A percentile compares a stretch with the other conserved stretches of the same genome.
These are phyloP conservation scores for Armadillidium nasatum DNA, from an alignment of 1,140 invertebrate species.

Conservation along the genomic window DNA sequence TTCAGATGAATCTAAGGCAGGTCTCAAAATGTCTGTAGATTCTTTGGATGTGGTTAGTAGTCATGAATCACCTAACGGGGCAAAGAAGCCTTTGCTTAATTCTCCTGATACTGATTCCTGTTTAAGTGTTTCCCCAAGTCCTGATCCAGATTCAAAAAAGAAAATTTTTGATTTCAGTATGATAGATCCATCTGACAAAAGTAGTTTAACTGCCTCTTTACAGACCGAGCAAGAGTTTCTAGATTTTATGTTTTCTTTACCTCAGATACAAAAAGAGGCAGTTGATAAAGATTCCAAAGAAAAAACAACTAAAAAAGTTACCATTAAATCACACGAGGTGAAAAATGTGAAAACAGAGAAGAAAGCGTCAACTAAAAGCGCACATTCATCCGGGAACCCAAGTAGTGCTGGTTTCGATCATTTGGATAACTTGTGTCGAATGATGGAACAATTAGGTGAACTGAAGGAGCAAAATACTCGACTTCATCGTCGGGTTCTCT, in stretches of 20 bases:
- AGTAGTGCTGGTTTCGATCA: constrained; percentile 62
- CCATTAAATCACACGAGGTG: constrained; percentile 1
- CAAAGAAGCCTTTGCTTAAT: neutral
- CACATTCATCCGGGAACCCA: constrained; percentile 26
- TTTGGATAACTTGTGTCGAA: constrained; percentile 65
- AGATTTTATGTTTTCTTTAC: constrained; percentile 44
- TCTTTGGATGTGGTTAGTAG: neutral
- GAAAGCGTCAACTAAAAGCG: constrained; percentile 22
- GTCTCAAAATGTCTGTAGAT: neutral
- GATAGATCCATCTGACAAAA: constrained; percentile 22
- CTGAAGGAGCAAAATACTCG: constrained; percentile 65
- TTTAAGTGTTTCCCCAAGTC: constrained; percentile 42
- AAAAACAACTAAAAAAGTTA: neutral
- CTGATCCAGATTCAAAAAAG: constrained; percentile 36
- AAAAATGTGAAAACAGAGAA: constrained; percentile 10
- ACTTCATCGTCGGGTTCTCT: constrained; percentile 63
- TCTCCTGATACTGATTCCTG: constrained; percentile 37
- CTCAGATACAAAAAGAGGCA: constrained; percentile 35
- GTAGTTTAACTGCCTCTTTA: constrained; percentile 39
- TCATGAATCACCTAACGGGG: neutral
- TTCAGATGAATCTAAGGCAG: no score
- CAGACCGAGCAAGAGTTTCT: constrained; percentile 45
- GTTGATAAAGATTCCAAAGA: neutral
- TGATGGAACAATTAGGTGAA: constrained; percentile 68
- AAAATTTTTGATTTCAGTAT: constrained; percentile 37